phyloP scores from a whole-genome alignment of 2,888 invertebrate genomes.

The Disparrhopalites patrizii region DNA sequence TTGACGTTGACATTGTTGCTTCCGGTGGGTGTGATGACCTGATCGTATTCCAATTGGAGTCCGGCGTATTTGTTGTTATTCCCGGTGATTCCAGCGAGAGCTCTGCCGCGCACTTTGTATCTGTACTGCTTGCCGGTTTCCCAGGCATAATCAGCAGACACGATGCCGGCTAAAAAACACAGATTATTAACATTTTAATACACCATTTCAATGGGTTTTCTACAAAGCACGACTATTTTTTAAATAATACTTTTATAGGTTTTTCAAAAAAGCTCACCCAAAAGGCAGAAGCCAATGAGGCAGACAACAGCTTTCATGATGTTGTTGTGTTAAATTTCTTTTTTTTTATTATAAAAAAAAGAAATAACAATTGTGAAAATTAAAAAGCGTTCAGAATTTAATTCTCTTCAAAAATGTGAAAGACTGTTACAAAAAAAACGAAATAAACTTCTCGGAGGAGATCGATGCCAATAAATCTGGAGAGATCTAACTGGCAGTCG shows the following conservation, averaged over 20 bases:
- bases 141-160: slow-evolving; percentile 44
- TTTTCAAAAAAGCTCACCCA: slow-evolving; percentile 41
- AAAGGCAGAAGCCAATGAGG: slow-evolving; percentile 40
- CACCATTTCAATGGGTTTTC: background rate
- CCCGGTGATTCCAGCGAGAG: slow-evolving; percentile 50
- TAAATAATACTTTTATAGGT: slow-evolving; percentile 3
- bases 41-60: slow-evolving; percentile 46
- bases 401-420: no score
- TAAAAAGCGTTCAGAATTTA: no score
- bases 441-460: no score
- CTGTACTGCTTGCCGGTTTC: slow-evolving; percentile 50
- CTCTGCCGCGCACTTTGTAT: slow-evolving; percentile 51
- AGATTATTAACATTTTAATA: slow-evolving; percentile 7
- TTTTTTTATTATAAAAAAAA: no score
- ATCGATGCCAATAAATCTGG: no score
- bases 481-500: no score
- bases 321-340: background rate
- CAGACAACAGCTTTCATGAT: slow-evolving; percentile 44
- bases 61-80: slow-evolving; percentile 50
- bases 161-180: slow-evolving; percentile 34
- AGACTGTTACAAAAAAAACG: no score
- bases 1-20: slow-evolving; percentile 33
- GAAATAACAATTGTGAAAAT: no score
- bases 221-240: background rate
- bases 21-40: slow-evolving; percentile 19